These are phyloP conservation scores for Dasyprocta punctata DNA, from an alignment of 2,113 vertebrate species.

Conservation along the genomic window DNA sequence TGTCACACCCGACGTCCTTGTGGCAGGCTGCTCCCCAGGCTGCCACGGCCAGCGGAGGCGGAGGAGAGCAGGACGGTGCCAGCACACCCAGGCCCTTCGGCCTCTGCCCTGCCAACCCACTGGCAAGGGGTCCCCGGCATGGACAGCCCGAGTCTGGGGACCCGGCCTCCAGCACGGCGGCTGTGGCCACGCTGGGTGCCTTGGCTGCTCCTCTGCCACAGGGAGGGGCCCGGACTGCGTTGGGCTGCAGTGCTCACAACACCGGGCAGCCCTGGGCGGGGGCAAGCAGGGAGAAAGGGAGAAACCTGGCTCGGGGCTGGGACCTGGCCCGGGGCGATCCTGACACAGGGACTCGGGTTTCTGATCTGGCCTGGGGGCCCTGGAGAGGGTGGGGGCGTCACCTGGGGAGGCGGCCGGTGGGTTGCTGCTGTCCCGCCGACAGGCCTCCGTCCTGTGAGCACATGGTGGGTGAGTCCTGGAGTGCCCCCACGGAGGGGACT, in stretches of 20 bases:
- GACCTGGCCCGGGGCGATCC: neutral
- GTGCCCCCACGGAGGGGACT: neutral
- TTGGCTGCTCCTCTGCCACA: accelerated
- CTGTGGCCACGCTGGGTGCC: accelerated
- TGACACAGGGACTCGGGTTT: neutral
- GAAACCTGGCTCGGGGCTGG: neutral
- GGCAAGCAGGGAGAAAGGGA: neutral
- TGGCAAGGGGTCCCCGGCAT: accelerated
- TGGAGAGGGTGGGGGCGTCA: neutral
- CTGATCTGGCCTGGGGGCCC: neutral
- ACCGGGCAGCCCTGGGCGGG: neutral
- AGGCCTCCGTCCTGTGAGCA: slow-evolving; percentile 42
- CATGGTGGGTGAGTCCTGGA: accelerated
- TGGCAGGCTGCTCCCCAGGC: accelerated
- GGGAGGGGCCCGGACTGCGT: no score
- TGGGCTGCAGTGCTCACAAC: neutral
- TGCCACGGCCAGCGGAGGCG: neutral
- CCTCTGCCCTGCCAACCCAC: accelerated
- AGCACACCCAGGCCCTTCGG: accelerated
- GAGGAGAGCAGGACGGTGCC: accelerated
- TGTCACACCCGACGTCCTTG: no score
- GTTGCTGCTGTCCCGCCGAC: neutral
- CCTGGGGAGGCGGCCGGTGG: neutral
- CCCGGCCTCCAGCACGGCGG: accelerated
- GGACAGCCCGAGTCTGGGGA: accelerated